Evolutionary conservation across 2,888 invertebrate species (phyloP).

Genomic region (Torymus texanus): DNA sequence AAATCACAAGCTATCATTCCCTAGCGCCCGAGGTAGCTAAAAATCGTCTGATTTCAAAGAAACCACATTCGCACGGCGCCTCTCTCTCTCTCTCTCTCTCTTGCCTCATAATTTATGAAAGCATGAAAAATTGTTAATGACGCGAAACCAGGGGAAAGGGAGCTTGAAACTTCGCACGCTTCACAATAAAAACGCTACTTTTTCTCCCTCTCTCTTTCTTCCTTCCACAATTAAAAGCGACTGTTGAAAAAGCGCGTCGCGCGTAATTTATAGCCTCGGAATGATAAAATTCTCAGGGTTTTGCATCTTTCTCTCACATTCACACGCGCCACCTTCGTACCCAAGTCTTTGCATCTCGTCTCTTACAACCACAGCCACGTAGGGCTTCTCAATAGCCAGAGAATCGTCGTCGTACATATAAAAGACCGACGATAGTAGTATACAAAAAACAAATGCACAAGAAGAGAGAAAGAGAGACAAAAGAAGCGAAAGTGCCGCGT

Average conservation of each 20-base stretch:
- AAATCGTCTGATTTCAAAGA: conserved; percentile 16
- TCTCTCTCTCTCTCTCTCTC: no score
- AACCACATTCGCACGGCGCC: not conserved
- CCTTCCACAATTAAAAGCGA: conserved; percentile 49
- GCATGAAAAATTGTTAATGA: conserved; percentile 50
- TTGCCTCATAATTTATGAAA: conserved; percentile 29
- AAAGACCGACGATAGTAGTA: conserved; percentile 9
- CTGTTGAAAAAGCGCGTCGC: conserved; percentile 41
- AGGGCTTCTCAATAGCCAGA: conserved; percentile 22
- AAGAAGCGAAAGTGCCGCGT: conserved; percentile 17
- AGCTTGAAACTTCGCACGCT: conserved; percentile 1
- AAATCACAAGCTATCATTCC: no score
- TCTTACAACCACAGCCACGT: no score
- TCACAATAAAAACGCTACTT: conserved; percentile 34
- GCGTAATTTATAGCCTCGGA: conserved; percentile 49
- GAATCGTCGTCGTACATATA: conserved; percentile 24
- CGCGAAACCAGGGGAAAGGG: not conserved
- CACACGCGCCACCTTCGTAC: no score
- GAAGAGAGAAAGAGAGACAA: conserved; percentile 7
- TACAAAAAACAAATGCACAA: not conserved
- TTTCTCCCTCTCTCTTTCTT: not conserved
- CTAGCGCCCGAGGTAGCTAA: no score
- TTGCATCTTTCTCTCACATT: not conserved
- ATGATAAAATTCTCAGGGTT: conserved; percentile 51
- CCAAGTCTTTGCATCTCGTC: no score